A percentile compares a stretch with the other conserved stretches of the same genome.
phyloP scores from a whole-genome alignment of 2,113 vertebrate species.

The Chionomys nivalis region DNA sequence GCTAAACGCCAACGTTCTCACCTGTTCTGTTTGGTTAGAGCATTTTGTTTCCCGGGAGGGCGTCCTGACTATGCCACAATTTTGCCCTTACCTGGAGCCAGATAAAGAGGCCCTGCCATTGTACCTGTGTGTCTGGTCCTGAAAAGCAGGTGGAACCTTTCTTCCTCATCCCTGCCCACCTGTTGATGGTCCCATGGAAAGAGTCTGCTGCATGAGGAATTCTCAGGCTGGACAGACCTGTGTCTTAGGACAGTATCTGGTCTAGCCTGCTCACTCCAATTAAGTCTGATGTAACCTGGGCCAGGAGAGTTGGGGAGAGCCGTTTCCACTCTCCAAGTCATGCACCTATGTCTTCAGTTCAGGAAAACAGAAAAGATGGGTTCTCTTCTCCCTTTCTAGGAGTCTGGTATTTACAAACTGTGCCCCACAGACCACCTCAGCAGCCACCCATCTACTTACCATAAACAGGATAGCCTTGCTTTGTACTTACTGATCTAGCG shows the following conservation, averaged over 20 bases:
- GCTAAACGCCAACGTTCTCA: neutral
- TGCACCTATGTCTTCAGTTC: neutral
- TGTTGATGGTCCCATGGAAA: conserved; percentile 11
- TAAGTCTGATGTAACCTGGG: conserved; percentile 11
- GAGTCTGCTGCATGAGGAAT: neutral
- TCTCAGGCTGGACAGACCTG: neutral
- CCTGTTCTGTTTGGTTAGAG: neutral
- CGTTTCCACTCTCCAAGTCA: neutral
- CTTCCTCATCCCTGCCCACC: neutral
- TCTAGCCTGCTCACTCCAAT: neutral
- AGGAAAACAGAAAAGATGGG: neutral
- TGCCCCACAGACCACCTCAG: neutral
- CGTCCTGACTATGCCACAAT: neutral
- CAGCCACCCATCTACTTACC: neutral
- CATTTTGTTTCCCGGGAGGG: neutral
- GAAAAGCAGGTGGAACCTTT: neutral
- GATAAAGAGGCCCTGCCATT: neutral
- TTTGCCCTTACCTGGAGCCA: neutral
- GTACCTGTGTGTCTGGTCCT: neutral
- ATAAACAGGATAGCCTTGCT: neutral
- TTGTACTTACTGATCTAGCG: neutral
- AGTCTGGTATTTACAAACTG: neutral
- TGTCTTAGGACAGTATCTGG: neutral
- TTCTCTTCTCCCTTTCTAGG: neutral
- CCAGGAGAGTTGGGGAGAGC: neutral